Evolutionary conservation across 2,113 vertebrate genomes (phyloP), one percentile per base, ranked within the genome.

Genomic region (Forbesichthys agassizii): DNA sequence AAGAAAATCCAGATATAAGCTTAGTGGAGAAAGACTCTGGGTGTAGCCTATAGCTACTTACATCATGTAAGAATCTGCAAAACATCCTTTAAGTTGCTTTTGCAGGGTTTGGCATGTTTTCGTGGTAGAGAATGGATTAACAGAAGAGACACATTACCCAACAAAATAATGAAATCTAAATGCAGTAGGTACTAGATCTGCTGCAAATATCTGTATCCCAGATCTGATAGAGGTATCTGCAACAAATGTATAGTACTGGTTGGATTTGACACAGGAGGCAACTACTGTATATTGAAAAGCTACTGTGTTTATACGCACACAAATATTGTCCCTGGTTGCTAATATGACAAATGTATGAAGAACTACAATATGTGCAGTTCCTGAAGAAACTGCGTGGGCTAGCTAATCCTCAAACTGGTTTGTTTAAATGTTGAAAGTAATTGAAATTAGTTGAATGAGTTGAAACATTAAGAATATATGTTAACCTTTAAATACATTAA

Each of bases 161-260:
- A 78, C 69, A 74, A 64, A 49, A 75, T 81, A 79, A 86, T 84
- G 76, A 78, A 79, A 82, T 62, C 79, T 79, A 77, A 83, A 85
- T 74, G 27, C 27, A 78, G 64, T 27, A 64, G 66, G 74, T 77
- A 62, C 74, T 12, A 4, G 10, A 79, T 81, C 73, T 71, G 66
- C 55, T 56, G 48, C 49, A 42, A 75, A 79, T 78, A 78, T 80
- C 70, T 51, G 60, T 61, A 52, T 49, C 36, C 36, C 36, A 5
- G 7, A 42, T 42, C 36, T 42, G 36, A 27, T 27, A 27, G 27
- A 27, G 27, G 27, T 3, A 27, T 27, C 2, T 27, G 27, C 27
- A 27, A 27, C 27, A 27, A 3, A 27, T 6, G 5, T 27, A 27
- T 27, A 7, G 5, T 7, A 42, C 36, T 42, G 36, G 36, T 42